Percentiles rank a stretch among this genome's conserved stretches.
phyloP scores from a whole-genome alignment of 2,888 invertebrate species.

The Lasioglossum pauxillum region DNA sequence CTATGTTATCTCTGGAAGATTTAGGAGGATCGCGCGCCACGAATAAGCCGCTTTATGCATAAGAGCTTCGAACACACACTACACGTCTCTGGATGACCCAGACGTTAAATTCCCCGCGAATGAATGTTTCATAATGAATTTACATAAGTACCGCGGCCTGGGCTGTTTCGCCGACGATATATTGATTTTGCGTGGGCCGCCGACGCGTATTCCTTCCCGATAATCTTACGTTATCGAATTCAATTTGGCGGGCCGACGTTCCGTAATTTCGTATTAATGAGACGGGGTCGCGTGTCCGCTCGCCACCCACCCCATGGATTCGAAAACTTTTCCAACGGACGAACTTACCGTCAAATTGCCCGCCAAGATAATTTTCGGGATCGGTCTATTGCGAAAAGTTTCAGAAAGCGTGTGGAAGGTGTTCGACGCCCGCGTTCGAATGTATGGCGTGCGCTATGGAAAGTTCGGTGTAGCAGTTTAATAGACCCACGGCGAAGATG shows the following conservation, averaged over 20 bases:
- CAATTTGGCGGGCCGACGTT: conserved; percentile 1
- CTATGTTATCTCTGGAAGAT: conserved; percentile 79
- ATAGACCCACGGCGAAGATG: not conserved
- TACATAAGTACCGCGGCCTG: conserved; percentile 49
- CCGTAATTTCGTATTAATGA: conserved; percentile 10
- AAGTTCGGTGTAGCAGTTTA: not conserved
- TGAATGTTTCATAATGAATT: conserved; percentile 62
- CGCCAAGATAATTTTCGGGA: not conserved
- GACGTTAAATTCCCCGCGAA: conserved; percentile 42
- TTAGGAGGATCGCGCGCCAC: conserved; percentile 72
- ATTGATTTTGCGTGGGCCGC: conserved; percentile 34
- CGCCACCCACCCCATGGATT: not conserved
- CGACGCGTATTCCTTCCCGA: conserved; percentile 8
- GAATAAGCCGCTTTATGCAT: conserved; percentile 69
- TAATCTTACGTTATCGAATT: conserved; percentile 27
- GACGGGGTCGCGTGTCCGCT: conserved; percentile 10
- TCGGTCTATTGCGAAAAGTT: not conserved
- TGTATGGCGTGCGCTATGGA: not conserved
- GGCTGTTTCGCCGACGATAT: conserved; percentile 39
- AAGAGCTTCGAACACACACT: conserved; percentile 57
- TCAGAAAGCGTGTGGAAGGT: not conserved
- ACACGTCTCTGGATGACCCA: conserved; percentile 54
- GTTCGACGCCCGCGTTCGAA: not conserved
- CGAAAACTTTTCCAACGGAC: not conserved
- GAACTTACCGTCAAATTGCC: conserved; percentile 14